A percentile compares a stretch with the other conserved stretches of the same genome.
Evolutionary conservation across 2,888 invertebrate species (phyloP).

Genomic region (Argyresthia albistria): DNA sequence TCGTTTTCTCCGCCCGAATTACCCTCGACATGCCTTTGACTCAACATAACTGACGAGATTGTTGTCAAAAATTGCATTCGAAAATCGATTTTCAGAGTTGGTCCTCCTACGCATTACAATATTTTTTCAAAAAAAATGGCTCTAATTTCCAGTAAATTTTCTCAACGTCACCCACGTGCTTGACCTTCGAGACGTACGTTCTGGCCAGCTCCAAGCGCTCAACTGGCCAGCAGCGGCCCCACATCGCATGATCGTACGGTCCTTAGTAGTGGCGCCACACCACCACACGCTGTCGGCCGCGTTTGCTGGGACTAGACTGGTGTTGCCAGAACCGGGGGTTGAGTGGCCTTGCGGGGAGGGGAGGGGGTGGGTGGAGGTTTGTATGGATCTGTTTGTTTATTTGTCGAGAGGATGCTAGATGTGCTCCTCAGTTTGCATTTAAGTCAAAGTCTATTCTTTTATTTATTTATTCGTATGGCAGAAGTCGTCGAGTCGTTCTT

Average conservation of each 20-base stretch:
- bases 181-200: constrained; percentile 22
- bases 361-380: constrained; percentile 67
- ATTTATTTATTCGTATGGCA: too few relatives aligned
- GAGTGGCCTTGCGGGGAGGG: constrained; percentile 51
- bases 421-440: too few relatives aligned
- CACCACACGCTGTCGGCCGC: constrained; percentile 41
- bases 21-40: too few relatives aligned
- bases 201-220: constrained; percentile 35
- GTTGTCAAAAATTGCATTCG: too few relatives aligned
- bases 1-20: too few relatives aligned
- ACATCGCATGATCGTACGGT: constrained; percentile 24
- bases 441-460: too few relatives aligned
- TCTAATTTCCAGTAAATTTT: constrained; percentile 40
- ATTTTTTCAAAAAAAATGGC: too few relatives aligned
- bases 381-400: background rate
- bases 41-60: too few relatives aligned
- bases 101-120: too few relatives aligned
- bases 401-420: too few relatives aligned
- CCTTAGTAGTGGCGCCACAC: constrained; percentile 45
- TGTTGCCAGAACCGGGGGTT: constrained; percentile 12
- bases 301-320: constrained; percentile 29
- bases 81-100: too few relatives aligned
- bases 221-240: constrained; percentile 50
- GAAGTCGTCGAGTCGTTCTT: too few relatives aligned
- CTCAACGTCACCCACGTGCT: constrained; percentile 46